Conservation (phyloP, 1,140 invertebrate species). For the Drosophila melanogaster region Release_6_plus_ISO1_MT NT_033777.3:31314001-31314500, state of each 20-base stretch:
- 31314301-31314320: slow-evolving; percentile 32
- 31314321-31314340: slow-evolving; percentile 54
- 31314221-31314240: slow-evolving; percentile 76
- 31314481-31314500: slow-evolving; percentile 68
- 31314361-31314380: slow-evolving; percentile 75
- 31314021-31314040: not conserved
- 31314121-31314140: slow-evolving; percentile 80
- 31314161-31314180: slow-evolving; percentile 33
- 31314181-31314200: slow-evolving; percentile 23
- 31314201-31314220: slow-evolving; percentile 56
- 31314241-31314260: slow-evolving; percentile 67
- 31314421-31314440: slow-evolving; percentile 79
- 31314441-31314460: slow-evolving; percentile 23
- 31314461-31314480: slow-evolving; percentile 74
- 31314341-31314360: slow-evolving; percentile 35
- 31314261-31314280: slow-evolving; percentile 33
- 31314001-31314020: slow-evolving; percentile 63
- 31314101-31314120: slow-evolving; percentile 36
- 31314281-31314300: slow-evolving; percentile 66
- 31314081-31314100: slow-evolving; percentile 76
- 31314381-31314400: slow-evolving; percentile 74
- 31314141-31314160: slow-evolving; percentile 82
- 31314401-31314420: slow-evolving; percentile 43
- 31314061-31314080: slow-evolving; percentile 49
- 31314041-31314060: not conserved